phyloP scores from a whole-genome alignment of 2,888 invertebrate species.

The Pristionchus fissidentatus region DNA sequence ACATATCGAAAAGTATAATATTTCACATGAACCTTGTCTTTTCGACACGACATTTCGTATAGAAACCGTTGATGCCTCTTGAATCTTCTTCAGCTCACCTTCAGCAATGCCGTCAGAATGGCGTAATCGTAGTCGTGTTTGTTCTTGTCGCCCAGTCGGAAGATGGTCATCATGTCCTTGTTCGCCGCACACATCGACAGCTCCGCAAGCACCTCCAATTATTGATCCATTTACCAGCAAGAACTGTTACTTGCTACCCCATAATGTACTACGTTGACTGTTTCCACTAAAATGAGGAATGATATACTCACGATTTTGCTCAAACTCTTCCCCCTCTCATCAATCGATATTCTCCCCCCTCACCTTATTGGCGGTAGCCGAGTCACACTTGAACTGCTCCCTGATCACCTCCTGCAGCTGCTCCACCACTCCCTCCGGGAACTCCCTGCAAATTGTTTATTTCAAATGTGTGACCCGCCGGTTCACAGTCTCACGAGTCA shows the following conservation, averaged over 20 bases:
- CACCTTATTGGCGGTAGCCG: slow-evolving; percentile 87
- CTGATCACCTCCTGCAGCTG: slow-evolving; percentile 92
- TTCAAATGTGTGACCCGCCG: too few species aligned
- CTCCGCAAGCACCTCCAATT: slow-evolving; percentile 86
- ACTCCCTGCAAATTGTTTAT: slow-evolving; percentile 75
- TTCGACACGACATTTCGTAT: too few species aligned
- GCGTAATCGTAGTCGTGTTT: slow-evolving; percentile 97
- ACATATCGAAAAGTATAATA: not conserved
- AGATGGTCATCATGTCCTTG: slow-evolving; percentile 94
- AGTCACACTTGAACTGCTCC: slow-evolving; percentile 91
- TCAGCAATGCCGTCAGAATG: slow-evolving; percentile 93
- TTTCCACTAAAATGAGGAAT: too few species aligned
- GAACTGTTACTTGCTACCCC: too few species aligned
- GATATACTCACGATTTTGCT: too few species aligned
- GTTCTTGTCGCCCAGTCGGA: slow-evolving; percentile 87
- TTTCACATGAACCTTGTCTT: not conserved
- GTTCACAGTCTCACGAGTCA: too few species aligned
- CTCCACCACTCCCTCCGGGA: slow-evolving; percentile 90
- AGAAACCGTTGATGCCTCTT: not conserved
- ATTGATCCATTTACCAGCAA: too few species aligned
- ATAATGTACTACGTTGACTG: not conserved
- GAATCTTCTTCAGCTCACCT: slow-evolving; percentile 76
- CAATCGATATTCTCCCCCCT: not conserved
- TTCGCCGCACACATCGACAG: slow-evolving; percentile 91
- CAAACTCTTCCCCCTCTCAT: too few species aligned